Base-by-base conservation (phyloP, 1,140 invertebrate genomes). In the Thaumatotibia leucotreta region DNA sequence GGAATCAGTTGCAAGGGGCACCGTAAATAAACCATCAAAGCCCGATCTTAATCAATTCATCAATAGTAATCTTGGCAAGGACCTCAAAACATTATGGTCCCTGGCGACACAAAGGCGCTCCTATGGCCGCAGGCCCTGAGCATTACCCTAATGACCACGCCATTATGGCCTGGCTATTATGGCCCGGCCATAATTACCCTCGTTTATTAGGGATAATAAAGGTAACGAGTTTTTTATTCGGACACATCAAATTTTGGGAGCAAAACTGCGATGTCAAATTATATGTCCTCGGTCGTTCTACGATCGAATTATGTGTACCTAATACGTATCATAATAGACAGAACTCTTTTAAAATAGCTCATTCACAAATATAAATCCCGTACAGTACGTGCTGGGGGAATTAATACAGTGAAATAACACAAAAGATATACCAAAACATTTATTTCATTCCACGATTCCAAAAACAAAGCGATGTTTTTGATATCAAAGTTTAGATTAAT, bases 201-300 rank as follows among this genome's bases (percentile, higher is more conserved):
- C 72, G 76, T 88, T 86, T 86, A 88, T 88, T 88, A 86, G 80
- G 75, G 77, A 82, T 86, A 84, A 88, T 88, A 79, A 85, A 73
- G 66, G 68, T 84, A 88, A 88, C 85, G 85, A 88, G 84, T 84
- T 88, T 88, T 88, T 88, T 88, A 81, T 78, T 69, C 72, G 61
- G 67, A 70, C 35, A 33, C 72, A 75, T 76, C 76, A 78, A 64
- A 73, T 73, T 82, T 82, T 83, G 67, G 77, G 76, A 74, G 14
- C 75, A 83, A 77, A 81, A 81, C 69, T 76, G 73, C 74, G 70
- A 74, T 73, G 70, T 79, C 79, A 81, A 83, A 84, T 84, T 84
- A 84, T 76, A 74, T 61, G 70, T 66, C 75, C 76, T 77, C 75
- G 69, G 68, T 61, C 11, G 24, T 66, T 65, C 29, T 72, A 69